Evolutionary conservation across 2,113 vertebrate species (phyloP).

Genomic region (Climacteris rufus): DNA sequence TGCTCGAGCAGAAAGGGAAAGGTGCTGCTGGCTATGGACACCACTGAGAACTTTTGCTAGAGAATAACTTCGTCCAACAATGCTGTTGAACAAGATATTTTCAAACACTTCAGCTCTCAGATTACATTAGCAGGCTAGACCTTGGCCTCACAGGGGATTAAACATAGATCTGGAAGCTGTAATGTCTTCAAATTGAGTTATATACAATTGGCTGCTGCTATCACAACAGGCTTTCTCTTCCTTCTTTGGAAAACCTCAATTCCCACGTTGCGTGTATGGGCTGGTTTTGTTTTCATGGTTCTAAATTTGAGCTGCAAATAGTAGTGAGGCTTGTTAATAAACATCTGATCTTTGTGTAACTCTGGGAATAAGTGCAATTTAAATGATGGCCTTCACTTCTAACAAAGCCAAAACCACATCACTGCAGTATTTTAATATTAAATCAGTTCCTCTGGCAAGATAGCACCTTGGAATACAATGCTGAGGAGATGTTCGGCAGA

Average conservation of each 20-base stretch:
- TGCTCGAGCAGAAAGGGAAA: neutral
- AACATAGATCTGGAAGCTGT: conserved; percentile 10
- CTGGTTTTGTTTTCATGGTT: neutral
- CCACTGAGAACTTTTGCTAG: neutral
- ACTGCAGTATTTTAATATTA: neutral
- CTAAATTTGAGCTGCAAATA: conserved; percentile 15
- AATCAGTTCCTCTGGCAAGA: neutral
- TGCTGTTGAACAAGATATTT: neutral
- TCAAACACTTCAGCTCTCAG: conserved; percentile 14
- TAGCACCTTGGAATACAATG: neutral
- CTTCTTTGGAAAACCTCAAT: conserved; percentile 55
- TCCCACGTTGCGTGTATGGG: neutral
- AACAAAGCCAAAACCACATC: neutral
- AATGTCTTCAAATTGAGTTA: neutral
- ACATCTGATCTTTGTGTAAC: neutral
- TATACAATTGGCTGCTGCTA: neutral
- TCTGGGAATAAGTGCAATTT: neutral
- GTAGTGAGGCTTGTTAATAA: conserved; percentile 19
- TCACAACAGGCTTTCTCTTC: neutral
- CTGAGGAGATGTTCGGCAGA: neutral
- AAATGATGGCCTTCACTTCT: neutral
- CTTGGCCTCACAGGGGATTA: neutral
- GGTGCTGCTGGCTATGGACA: neutral
- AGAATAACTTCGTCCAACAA: neutral
- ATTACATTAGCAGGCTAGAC: conserved; percentile 11